Percentiles rank a stretch among this genome's conserved stretches.
Conservation (phyloP, 2,797 vertebrate species). For the Antrozous pallidus region DNA sequence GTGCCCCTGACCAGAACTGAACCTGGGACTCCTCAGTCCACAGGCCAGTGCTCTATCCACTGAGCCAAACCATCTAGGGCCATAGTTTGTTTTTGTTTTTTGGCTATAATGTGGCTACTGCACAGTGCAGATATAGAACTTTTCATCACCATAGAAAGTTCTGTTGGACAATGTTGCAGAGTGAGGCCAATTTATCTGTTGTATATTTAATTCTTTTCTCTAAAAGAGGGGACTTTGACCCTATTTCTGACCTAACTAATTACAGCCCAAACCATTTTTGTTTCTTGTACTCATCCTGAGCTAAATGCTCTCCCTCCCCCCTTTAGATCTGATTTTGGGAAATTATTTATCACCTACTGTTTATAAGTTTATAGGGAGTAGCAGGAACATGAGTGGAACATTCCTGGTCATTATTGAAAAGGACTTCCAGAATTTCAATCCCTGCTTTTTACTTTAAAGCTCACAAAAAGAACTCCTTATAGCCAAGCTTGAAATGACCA, state of each 20-base stretch:
- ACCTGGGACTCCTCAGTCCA: too few relatives aligned
- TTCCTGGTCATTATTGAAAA: neutral
- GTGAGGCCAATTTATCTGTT: neutral
- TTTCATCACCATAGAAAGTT: neutral
- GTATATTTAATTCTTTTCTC: neutral
- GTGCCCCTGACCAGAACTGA: too few relatives aligned
- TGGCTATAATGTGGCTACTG: neutral
- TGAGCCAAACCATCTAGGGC: too few relatives aligned
- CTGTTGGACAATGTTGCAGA: neutral
- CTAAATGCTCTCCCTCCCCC: neutral
- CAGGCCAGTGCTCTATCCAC: too few relatives aligned
- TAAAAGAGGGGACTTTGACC: neutral
- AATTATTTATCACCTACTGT: neutral
- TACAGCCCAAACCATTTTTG: neutral
- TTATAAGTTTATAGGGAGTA: neutral
- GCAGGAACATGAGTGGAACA: neutral
- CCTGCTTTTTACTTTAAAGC: neutral
- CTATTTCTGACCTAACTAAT: conserved; percentile 19
- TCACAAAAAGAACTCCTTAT: neutral
- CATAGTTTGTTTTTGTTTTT: neutral
- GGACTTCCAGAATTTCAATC: neutral
- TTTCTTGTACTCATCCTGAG: neutral
- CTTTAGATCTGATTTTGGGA: conserved; percentile 22
- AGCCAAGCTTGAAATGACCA: neutral
- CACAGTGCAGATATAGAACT: neutral